Base-by-base conservation (phyloP, 2,797 vertebrate genomes). In the Acanthiza pusilla region DNA sequence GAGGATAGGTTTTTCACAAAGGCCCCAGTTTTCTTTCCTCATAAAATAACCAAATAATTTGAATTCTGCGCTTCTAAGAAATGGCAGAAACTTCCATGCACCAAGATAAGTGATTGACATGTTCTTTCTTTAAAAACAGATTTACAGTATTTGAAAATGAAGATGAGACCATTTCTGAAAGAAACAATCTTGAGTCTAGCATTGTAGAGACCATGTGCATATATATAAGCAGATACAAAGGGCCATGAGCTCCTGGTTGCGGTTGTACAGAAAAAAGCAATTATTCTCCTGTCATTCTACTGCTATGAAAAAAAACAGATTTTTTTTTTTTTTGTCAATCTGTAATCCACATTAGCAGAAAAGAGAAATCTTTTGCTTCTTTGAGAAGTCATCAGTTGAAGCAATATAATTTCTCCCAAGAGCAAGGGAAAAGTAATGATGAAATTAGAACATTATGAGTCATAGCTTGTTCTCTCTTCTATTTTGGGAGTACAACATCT, bases 391-490 rank as follows among this genome's bases (percentile, higher is more conserved):
- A 93, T 82, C 67, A 91, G 27, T 51, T 43, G 30, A 86, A 96
- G 54, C 30, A 92, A 84, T n/a, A 27, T 55, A 87, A 87, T 89
- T 89, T 63, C 20, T 89, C 54, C 42, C 13, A 16, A 67, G 68
- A 91, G 75, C 40, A 85, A 85, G 21, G 43, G 19, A 91, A 86
- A 93, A 81, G 42, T 32, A 77, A 63, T 88, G 61, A 91, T 77
- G 53, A 85, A 96, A 93, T 93, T 85, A 91, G 54, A 78, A 80
- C 32, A 25, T 81, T 82, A 85, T 91, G 82, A 95, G 68, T 94
- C 81, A 93, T 60, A 85, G 30, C 34, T 89, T 89, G 55, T 89
- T 90, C 68, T 74, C 18, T 73, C 21, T 73, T 91, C 81, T 94
- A 66, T 88, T 94, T 90, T 65, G 13, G 71, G 89, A 89, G 16